Evolutionary conservation across 2,113 vertebrate genomes (phyloP), one percentile per base, ranked within the genome.

Genomic region (Benitochromis conjunctus): DNA sequence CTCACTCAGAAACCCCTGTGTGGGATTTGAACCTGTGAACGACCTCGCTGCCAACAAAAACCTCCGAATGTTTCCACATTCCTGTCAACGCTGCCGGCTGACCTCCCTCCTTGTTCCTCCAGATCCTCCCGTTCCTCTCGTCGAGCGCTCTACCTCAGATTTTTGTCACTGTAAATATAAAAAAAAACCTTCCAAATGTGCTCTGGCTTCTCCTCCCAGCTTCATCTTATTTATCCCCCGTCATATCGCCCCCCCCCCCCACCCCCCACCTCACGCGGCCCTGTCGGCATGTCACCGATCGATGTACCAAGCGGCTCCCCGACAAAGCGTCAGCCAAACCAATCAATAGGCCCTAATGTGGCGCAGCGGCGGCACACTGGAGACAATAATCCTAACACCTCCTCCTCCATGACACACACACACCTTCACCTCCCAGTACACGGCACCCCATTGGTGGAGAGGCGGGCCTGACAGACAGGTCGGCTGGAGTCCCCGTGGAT

Each of bases 331-430:
- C 93, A 91, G 93, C 94, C 86, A 94, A 90, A 91, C 89, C 84
- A 90, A 96, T 96, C 96, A 94, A 96, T 96, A 96, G 69, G 79
- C 88, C 81, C 95, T 96, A 96, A 96, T 95, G 94, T 93, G 94
- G 88, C 82, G 60, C 91, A 90, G 94, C 87, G 91, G 82, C 91
- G 90, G 89, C 92, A 60, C 90, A 86, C 93, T 91, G 94, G 94
- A 95, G 95, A 96, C 94, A 93, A 92, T 93, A 87, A 94, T 95
- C 93, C 90, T 94, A 90, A 93, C 90, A 92, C 89, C 78, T 29
- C 85, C 79, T 55, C 76, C 80, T 31, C 69, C 51, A n/a, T 69
- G 81, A 87, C 78, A 80, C 34, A 31, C 79, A 9, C 60, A 46
- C 74, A 38, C 74, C 86, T 80, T 18, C 57, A 53, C 82, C 90